Conservation (phyloP, 1,140 invertebrate genomes). For the Saccostrea cuccullata region DNA sequence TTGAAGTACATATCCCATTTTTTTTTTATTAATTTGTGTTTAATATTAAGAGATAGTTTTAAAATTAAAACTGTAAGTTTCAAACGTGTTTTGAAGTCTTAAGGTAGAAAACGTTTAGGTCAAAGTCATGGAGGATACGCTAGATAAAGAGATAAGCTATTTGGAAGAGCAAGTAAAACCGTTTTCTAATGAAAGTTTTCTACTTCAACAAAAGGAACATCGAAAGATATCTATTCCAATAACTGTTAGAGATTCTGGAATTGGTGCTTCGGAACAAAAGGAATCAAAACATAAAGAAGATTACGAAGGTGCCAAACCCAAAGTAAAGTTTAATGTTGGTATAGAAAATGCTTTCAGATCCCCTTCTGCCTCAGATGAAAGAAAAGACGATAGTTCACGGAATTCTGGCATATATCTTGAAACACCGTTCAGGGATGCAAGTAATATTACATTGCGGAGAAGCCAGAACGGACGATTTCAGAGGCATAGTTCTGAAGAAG, state of each 20-base stretch:
- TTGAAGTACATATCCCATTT: not conserved
- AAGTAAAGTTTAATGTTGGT: not conserved
- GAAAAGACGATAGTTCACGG: not conserved
- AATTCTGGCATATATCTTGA: not conserved
- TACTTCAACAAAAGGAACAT: not conserved
- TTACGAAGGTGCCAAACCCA: not conserved
- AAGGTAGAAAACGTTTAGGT: too few relatives aligned
- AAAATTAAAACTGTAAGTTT: not conserved
- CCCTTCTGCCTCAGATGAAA: not conserved
- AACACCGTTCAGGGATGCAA: not conserved
- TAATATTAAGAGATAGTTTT: too few relatives aligned
- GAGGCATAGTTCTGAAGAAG: not conserved
- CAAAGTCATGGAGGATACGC: not conserved
- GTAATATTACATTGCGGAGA: not conserved
- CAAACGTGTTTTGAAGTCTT: not conserved
- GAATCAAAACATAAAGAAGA: not conserved
- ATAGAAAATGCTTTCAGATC: not conserved
- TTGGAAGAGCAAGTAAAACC: not conserved
- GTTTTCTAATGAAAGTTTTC: not conserved
- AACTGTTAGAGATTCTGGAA: conserved; percentile 3
- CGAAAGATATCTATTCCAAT: not conserved
- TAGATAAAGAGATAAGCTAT: conserved; percentile 15
- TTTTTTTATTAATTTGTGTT: not conserved
- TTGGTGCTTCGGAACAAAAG: conserved; percentile 16
- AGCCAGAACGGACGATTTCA: too few relatives aligned